Evolutionary conservation across 2,113 vertebrate genomes (phyloP).

Genomic region (Penelope pileata): DNA sequence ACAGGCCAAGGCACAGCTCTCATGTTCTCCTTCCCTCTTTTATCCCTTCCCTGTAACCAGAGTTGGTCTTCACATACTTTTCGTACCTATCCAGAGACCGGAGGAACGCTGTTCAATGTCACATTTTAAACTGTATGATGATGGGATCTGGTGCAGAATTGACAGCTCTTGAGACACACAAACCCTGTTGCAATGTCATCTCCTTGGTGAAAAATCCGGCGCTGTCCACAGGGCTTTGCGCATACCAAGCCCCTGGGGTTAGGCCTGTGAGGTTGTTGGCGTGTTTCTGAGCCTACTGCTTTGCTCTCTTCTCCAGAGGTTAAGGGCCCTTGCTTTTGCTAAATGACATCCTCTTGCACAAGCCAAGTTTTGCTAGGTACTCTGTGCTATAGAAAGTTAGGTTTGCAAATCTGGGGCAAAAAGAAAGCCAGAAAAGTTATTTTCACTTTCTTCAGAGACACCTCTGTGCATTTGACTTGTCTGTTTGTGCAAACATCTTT

Average conservation of each 20-base stretch:
- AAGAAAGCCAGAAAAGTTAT: not conserved
- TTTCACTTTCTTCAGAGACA: not conserved
- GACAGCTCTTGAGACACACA: not conserved
- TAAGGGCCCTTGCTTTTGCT: not conserved
- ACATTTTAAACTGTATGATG: not conserved
- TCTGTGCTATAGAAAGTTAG: conserved; percentile 11
- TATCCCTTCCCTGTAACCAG: not conserved
- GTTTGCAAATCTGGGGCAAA: conserved; percentile 39
- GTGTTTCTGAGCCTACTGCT: not conserved
- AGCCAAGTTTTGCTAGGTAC: conserved; percentile 18
- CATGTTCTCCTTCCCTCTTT: not conserved
- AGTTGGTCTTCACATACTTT: not conserved
- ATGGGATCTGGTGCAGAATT: not conserved
- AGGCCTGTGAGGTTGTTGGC: not conserved
- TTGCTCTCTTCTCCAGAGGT: not conserved
- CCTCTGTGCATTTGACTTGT: not conserved
- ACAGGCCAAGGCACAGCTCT: not conserved
- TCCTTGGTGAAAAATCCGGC: not conserved
- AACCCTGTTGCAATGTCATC: not conserved
- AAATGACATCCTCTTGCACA: not conserved
- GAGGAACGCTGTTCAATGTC: not conserved
- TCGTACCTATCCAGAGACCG: not conserved
- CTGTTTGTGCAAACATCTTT: not conserved
- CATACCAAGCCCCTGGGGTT: not conserved
- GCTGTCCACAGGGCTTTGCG: not conserved